phyloP scores from a whole-genome alignment of 2,113 vertebrate genomes.

The Hystrix brachyura region DNA sequence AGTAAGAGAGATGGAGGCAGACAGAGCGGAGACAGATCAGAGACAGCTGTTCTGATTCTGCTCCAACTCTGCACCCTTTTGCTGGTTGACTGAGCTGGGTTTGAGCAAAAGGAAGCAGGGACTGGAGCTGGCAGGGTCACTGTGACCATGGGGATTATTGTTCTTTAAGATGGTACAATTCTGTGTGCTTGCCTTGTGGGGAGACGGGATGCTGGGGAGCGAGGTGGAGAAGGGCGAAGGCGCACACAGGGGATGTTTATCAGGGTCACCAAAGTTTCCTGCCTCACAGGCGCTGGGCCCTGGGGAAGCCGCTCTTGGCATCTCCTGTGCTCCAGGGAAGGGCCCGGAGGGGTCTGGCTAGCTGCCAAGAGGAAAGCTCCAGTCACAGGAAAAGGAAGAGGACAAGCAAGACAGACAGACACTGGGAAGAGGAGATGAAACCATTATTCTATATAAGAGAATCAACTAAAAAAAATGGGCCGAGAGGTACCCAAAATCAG shows the following conservation, averaged over 20 bases:
- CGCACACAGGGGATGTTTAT: no score
- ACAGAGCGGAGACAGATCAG: background rate
- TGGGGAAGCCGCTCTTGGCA: no score
- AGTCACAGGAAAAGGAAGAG: background rate
- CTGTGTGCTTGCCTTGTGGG: background rate
- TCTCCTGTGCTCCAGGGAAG: background rate
- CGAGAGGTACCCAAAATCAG: background rate
- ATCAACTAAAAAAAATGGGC: background rate
- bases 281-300: background rate
- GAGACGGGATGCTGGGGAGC: background rate
- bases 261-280: background rate
- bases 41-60: fast-evolving
- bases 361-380: background rate
- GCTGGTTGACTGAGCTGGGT: background rate
- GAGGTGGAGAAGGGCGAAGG: no score
- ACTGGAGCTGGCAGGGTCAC: background rate
- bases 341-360: background rate
- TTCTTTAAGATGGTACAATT: background rate
- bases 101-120: no score
- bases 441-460: background rate
- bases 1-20: background rate
- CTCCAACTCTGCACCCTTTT: background rate
- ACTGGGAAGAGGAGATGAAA: background rate
- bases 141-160: background rate
- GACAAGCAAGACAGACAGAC: background rate